phyloP scores from a whole-genome alignment of 2,888 invertebrate species.

The Petrolisthes cinctipes region DNA sequence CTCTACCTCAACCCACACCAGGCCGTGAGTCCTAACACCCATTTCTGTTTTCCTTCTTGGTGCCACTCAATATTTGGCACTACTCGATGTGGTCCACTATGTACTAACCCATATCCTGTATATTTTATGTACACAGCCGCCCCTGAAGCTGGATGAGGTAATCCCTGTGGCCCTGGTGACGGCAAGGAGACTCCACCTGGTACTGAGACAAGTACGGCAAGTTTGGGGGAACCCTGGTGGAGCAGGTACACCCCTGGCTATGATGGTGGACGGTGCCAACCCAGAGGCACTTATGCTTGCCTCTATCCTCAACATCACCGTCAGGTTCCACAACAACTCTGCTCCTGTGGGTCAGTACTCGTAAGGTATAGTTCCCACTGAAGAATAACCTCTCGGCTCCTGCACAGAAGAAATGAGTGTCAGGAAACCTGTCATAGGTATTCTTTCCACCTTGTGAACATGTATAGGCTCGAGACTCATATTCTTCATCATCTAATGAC shows the following conservation, averaged over 20 bases:
- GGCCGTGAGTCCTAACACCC: slow-evolving; percentile 8
- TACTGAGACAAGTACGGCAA: slow-evolving; percentile 40
- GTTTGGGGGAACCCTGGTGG: slow-evolving; percentile 51
- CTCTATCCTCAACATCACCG: slow-evolving; percentile 36
- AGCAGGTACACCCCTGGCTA: slow-evolving; percentile 34
- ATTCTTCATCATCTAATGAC: too few relatives aligned
- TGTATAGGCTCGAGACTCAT: too few relatives aligned
- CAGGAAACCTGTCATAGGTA: too few relatives aligned
- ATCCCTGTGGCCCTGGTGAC: slow-evolving; percentile 60
- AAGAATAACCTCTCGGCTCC: neutral
- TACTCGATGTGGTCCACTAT: neutral
- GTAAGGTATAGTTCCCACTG: neutral
- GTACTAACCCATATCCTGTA: neutral
- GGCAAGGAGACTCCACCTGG: slow-evolving; percentile 46
- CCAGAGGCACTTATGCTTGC: slow-evolving; percentile 42
- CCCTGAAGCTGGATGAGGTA: slow-evolving; percentile 31
- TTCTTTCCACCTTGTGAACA: too few relatives aligned
- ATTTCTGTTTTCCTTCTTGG: too few relatives aligned
- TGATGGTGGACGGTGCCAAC: slow-evolving; percentile 52
- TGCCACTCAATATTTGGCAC: too few relatives aligned
- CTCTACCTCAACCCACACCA: slow-evolving; percentile 10
- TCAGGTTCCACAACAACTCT: slow-evolving; percentile 41
- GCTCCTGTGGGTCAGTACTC: slow-evolving; percentile 10
- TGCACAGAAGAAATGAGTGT: too few relatives aligned
- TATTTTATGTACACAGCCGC: slow-evolving; percentile 10